Percentiles rank a stretch among this genome's conserved stretches.
These are phyloP conservation scores for Chorisops tibialis DNA, from an alignment of 2,888 invertebrate genomes.

Conservation along the genomic window DNA sequence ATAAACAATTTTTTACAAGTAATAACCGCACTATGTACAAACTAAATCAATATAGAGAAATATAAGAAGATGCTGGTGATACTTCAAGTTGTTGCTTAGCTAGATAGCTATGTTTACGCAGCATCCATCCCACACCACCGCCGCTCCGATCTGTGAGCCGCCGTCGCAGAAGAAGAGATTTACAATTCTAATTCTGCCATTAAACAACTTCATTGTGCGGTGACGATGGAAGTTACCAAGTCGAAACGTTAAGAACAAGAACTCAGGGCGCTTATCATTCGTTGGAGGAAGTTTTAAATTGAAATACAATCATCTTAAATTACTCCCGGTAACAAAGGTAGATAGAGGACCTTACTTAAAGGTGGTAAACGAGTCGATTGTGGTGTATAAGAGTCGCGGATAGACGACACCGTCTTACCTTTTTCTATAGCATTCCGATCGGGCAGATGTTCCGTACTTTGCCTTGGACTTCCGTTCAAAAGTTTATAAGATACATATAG, in stretches of 20 bases:
- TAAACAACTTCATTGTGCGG: slow-evolving; percentile 6
- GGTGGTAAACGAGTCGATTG: neutral
- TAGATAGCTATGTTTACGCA: too few relatives aligned
- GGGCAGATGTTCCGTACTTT: slow-evolving; percentile 16
- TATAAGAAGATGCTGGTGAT: too few relatives aligned
- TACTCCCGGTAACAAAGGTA: slow-evolving; percentile 10
- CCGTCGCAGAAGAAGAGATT: neutral
- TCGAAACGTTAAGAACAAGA: neutral
- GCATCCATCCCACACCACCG: too few relatives aligned
- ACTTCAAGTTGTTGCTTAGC: too few relatives aligned
- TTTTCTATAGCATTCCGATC: slow-evolving; percentile 6
- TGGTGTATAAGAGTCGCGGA: neutral
- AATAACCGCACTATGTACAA: too few relatives aligned
- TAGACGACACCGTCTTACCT: neutral
- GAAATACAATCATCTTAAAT: slow-evolving; percentile 24
- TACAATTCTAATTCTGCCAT: slow-evolving; percentile 1
- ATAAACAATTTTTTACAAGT: too few relatives aligned
- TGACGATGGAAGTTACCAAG: neutral
- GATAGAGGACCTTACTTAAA: neutral
- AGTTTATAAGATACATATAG: neutral
- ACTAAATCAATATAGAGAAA: too few relatives aligned
- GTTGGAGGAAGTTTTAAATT: slow-evolving; percentile 22
- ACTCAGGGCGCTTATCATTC: slow-evolving; percentile 2
- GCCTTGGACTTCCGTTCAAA: slow-evolving; percentile 23
- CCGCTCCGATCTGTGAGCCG: too few relatives aligned